A percentile compares a stretch with the other conserved stretches of the same genome.
phyloP scores from a whole-genome alignment of 1,140 invertebrate genomes.

The Rhyzopertha dominica region DNA sequence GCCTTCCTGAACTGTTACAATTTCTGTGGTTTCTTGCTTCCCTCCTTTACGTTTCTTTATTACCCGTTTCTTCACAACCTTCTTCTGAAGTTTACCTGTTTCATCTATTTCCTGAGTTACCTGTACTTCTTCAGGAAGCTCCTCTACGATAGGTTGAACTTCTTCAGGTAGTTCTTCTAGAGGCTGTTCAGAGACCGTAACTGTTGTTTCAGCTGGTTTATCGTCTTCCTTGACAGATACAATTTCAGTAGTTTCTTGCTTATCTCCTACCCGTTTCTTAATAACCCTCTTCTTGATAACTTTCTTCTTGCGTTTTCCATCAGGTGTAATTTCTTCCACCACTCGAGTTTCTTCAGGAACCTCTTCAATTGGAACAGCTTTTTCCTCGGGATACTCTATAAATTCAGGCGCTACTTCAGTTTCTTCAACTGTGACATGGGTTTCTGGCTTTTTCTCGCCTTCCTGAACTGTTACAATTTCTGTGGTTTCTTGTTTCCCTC shows the following conservation, averaged over 20 bases:
- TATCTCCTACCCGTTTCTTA: constrained; percentile 34
- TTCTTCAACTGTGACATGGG: constrained; percentile 41
- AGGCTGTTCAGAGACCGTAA: constrained; percentile 42
- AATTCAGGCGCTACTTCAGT: constrained; percentile 18
- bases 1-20: constrained; percentile 42
- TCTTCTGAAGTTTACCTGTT: constrained; percentile 35
- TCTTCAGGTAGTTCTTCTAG: too few relatives aligned
- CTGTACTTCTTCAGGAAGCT: constrained; percentile 35
- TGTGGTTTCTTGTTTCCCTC: constrained; percentile 29
- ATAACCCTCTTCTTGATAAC: constrained; percentile 26
- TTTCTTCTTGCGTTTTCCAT: constrained; percentile 19
- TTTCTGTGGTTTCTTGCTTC: constrained; percentile 38
- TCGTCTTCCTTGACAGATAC: constrained; percentile 42
- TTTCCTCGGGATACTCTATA: too few relatives aligned
- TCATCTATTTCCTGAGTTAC: constrained; percentile 28
- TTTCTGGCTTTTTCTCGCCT: constrained; percentile 43
- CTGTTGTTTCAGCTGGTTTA: constrained; percentile 38
- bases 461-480: constrained; percentile 41
- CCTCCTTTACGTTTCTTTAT: constrained; percentile 39
- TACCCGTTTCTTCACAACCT: constrained; percentile 42
- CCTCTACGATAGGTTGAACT: too few relatives aligned
- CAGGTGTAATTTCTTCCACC: constrained; percentile 19
- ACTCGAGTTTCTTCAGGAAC: constrained; percentile 44
- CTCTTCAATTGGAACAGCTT: constrained; percentile 38
- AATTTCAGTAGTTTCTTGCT: constrained; percentile 38